These are phyloP conservation scores for Eueremaeus valkanovi DNA, from an alignment of 2,888 invertebrate genomes.

Conservation along the genomic window DNA sequence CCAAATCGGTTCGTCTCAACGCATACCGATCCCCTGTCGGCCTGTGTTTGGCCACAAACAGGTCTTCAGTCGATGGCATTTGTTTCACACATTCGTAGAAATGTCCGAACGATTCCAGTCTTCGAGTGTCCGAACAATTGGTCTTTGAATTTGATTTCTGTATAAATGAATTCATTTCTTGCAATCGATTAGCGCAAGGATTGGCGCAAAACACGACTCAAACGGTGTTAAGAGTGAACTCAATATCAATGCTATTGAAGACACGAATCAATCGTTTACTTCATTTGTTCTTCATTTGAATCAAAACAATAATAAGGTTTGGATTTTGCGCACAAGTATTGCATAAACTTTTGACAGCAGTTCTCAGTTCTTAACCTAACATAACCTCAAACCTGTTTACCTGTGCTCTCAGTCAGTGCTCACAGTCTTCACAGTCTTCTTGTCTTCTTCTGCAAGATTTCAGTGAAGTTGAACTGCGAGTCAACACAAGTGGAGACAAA, in stretches of 20 bases:
- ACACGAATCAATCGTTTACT: not conserved
- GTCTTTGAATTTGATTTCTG: conserved; percentile 17
- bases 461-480: not conserved
- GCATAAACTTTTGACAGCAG: not conserved
- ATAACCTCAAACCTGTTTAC: conserved; percentile 6
- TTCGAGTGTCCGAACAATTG: not conserved
- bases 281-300: not conserved
- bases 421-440: no score
- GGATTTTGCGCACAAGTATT: not conserved
- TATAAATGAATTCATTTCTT: not conserved
- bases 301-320: not conserved
- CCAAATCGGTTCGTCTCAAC: conserved; percentile 15
- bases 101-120: conserved; percentile 11
- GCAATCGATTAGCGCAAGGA: not conserved
- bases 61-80: conserved; percentile 3
- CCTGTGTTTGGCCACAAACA: not conserved
- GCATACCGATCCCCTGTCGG: not conserved
- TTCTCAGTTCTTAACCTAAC: not conserved
- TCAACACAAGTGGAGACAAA: not conserved
- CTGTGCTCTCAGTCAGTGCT: conserved; percentile 1
- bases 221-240: not conserved
- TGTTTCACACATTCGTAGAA: conserved; percentile 4
- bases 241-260: not conserved
- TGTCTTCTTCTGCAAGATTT: no score
- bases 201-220: not conserved